phyloP scores from a whole-genome alignment of 2,797 vertebrate species.

The Typhlichthys eigenmanni region DNA sequence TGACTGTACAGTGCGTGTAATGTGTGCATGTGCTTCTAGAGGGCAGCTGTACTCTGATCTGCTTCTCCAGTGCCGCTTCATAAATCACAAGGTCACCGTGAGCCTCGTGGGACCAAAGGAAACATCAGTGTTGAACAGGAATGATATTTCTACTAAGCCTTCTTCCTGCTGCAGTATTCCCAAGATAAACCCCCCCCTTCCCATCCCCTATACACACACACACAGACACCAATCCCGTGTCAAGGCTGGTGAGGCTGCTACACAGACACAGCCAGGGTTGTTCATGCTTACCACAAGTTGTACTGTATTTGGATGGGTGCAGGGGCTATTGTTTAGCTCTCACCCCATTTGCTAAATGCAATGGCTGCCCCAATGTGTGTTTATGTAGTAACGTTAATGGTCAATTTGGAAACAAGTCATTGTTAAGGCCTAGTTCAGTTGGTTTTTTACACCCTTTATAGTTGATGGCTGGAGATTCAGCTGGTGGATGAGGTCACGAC shows the following conservation, averaged over 20 bases:
- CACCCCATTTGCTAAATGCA: conserved; percentile 3
- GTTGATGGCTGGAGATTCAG: conserved; percentile 50
- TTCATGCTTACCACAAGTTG: not conserved
- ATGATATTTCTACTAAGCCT: conserved; percentile 59
- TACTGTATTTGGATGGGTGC: conserved; percentile 1
- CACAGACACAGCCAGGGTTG: not conserved
- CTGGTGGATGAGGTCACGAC: conserved; percentile 18
- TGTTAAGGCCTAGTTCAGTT: not conserved
- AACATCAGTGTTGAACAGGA: conserved; percentile 51
- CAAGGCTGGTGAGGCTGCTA: conserved; percentile 37
- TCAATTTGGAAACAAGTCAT: conserved; percentile 13
- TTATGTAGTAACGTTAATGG: not conserved
- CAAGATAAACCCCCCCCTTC: conserved; percentile 23
- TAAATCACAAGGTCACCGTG: conserved; percentile 62
- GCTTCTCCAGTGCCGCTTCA: conserved; percentile 29
- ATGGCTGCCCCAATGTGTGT: not conserved
- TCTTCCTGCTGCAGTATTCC: conserved; percentile 54
- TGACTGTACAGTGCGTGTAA: too few relatives aligned
- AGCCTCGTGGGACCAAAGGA: conserved; percentile 54
- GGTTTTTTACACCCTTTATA: conserved; percentile 26
- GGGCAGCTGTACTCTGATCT: conserved; percentile 60
- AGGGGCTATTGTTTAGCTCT: not conserved
- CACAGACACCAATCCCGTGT: conserved; percentile 38
- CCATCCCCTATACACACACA: conserved; percentile 14
- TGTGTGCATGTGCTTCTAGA: conserved; percentile 35